These are phyloP conservation scores for Rhagoletis zephyria DNA, from an alignment of 1,140 invertebrate species.

Conservation along the genomic window DNA sequence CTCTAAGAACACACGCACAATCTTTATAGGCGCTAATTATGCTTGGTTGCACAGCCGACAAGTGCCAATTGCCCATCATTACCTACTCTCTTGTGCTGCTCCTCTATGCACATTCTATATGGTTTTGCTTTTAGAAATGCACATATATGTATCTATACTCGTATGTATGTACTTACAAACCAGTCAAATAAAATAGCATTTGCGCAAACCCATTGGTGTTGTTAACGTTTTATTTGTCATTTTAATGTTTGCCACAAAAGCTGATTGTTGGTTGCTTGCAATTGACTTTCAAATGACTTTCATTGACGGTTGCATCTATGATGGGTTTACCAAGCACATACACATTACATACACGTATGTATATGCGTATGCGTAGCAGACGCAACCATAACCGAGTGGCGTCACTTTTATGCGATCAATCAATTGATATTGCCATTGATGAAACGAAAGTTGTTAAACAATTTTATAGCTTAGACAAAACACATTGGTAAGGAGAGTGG, in stretches of 20 bases:
- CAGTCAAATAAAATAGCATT: no score
- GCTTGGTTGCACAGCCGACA: conserved; percentile 28
- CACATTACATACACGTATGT: no score
- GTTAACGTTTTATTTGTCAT: not conserved
- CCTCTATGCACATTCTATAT: no score
- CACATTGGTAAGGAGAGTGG: not conserved
- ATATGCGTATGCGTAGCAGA: no score
- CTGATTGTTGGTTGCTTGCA: not conserved
- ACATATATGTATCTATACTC: no score
- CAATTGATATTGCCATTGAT: not conserved
- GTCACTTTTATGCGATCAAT: not conserved
- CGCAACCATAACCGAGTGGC: not conserved
- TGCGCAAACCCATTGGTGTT: not conserved
- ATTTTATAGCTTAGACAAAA: not conserved
- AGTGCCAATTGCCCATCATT: conserved; percentile 22
- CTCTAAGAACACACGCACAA: not conserved
- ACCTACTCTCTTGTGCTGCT: no score
- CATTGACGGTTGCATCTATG: not conserved
- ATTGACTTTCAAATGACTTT: conserved; percentile 6
- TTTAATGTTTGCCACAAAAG: not conserved
- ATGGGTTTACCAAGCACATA: no score
- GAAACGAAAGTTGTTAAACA: not conserved
- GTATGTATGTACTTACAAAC: no score
- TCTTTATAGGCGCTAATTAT: conserved; percentile 24
- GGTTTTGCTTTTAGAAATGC: not conserved